These are phyloP conservation scores for Hippocampus abdominalis DNA, from an alignment of 2,113 vertebrate species.

Conservation along the genomic window DNA sequence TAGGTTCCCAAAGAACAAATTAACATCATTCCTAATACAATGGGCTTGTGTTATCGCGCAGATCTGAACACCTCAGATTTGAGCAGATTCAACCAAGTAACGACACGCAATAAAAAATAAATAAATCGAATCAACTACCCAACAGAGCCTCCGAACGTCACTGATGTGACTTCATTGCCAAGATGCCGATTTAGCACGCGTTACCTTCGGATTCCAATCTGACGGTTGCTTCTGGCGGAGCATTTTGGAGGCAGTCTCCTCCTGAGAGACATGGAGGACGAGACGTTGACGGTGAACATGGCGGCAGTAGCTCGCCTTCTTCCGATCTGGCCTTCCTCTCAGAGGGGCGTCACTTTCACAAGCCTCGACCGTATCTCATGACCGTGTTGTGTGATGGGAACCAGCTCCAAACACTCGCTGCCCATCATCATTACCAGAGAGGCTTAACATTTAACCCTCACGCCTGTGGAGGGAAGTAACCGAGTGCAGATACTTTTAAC, in stretches of 20 bases:
- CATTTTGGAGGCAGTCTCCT: constrained; percentile 51
- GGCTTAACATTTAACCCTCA: constrained; percentile 65
- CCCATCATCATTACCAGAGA: constrained; percentile 28
- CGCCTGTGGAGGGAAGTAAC: neutral
- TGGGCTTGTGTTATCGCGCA: too few species aligned
- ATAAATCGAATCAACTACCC: too few species aligned
- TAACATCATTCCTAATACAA: too few species aligned
- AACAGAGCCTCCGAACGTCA: neutral
- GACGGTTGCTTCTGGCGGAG: constrained; percentile 56
- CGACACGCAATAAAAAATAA: too few species aligned
- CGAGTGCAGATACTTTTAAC: neutral
- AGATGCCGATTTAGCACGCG: neutral
- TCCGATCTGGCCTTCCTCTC: constrained; percentile 35
- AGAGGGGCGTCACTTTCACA: constrained; percentile 29
- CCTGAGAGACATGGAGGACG: constrained; percentile 70
- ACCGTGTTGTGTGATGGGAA: constrained; percentile 66
- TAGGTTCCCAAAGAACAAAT: too few species aligned
- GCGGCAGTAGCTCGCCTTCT: constrained; percentile 17
- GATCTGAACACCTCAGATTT: too few species aligned
- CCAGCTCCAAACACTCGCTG: constrained; percentile 56
- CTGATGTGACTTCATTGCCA: neutral
- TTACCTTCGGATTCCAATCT: constrained; percentile 40
- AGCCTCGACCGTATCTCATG: constrained; percentile 50
- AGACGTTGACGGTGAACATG: constrained; percentile 80
- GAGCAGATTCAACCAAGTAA: too few species aligned